A percentile compares a stretch with the other conserved stretches of the same genome.
phyloP scores from a whole-genome alignment of 2,888 invertebrate species.

The Stenotaenia linearis region DNA sequence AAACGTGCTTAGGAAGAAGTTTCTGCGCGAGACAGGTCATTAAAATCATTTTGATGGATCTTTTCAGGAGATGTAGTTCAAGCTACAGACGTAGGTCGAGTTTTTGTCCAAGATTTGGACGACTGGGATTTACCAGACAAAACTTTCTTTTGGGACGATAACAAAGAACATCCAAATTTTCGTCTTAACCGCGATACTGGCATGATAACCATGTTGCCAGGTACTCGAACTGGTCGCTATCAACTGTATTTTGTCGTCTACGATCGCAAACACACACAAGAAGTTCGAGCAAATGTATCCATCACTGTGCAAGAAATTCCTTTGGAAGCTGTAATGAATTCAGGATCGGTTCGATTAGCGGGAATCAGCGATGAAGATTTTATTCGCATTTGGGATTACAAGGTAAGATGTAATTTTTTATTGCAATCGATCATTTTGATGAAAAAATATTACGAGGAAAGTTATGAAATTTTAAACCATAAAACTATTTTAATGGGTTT shows the following conservation, averaged over 20 bases:
- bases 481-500: too few relatives aligned
- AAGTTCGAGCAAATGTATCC: slow-evolving; percentile 93
- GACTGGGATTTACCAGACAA: slow-evolving; percentile 99
- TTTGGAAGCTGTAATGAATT: slow-evolving; percentile 90
- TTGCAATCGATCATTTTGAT: too few relatives aligned
- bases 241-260: slow-evolving; percentile 64
- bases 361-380: slow-evolving; percentile 96
- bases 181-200: slow-evolving; percentile 85
- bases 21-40: neutral
- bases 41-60: neutral
- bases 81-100: slow-evolving; percentile 78
- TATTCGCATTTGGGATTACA: slow-evolving; percentile 88
- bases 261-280: slow-evolving; percentile 90
- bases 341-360: slow-evolving; percentile 86
- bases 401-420: slow-evolving; percentile 45
- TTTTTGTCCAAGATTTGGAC: slow-evolving; percentile 94
- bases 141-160: slow-evolving; percentile 88
- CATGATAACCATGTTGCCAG: slow-evolving; percentile 91
- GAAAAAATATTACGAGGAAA: too few relatives aligned
- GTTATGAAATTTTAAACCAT: too few relatives aligned
- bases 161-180: slow-evolving; percentile 73
- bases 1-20: neutral
- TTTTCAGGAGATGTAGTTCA: slow-evolving; percentile 30
- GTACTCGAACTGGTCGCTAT: slow-evolving; percentile 73
- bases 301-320: slow-evolving; percentile 91